Conservation (phyloP, 2,797 vertebrate species). For the Acestrorhynchus altus region DNA sequence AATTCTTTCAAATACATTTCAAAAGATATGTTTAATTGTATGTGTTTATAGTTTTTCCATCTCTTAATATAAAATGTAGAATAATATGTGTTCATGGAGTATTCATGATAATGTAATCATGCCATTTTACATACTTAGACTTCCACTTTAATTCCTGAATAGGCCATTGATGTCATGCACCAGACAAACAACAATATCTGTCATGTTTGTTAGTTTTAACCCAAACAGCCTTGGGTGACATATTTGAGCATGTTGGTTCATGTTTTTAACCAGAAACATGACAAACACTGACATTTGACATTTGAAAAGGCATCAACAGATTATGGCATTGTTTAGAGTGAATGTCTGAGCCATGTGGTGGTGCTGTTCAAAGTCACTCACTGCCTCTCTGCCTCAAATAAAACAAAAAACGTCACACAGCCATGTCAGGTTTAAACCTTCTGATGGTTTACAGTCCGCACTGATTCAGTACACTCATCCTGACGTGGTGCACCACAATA, state of each 20-base stretch:
- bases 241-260: neutral
- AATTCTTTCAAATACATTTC: no score
- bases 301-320: neutral
- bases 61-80: no score
- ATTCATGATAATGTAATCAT: no score
- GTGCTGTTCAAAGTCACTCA: neutral
- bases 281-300: neutral
- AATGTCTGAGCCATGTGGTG: constrained; percentile 7
- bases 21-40: no score
- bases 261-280: neutral
- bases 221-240: neutral
- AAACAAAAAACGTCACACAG: neutral
- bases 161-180: neutral
- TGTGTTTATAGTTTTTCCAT: no score
- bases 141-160: neutral
- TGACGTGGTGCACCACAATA: neutral
- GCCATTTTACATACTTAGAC: no score
- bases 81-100: no score
- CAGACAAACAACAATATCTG: neutral
- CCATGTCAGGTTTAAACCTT: neutral
- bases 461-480: neutral
- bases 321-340: constrained; percentile 1
- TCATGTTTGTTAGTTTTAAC: neutral
- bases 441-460: neutral
- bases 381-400: neutral